These are phyloP conservation scores for Euzophera pinguis DNA, from an alignment of 2,888 invertebrate species.

Conservation along the genomic window DNA sequence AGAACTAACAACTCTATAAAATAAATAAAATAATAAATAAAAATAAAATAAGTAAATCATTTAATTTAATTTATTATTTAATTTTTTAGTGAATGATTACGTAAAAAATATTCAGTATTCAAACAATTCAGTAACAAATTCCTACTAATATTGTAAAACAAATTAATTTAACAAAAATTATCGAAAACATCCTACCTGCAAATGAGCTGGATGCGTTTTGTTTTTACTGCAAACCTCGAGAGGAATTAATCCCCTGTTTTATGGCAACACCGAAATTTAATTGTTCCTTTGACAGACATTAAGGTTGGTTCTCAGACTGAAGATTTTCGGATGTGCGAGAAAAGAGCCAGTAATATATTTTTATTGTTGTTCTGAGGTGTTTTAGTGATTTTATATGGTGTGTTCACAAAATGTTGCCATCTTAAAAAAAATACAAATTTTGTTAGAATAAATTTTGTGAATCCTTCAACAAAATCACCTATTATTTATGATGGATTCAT, in stretches of 20 bases:
- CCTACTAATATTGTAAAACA: background rate
- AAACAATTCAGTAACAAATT: background rate
- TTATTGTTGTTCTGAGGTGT: slow-evolving; percentile 12
- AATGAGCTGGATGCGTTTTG: slow-evolving; percentile 23
- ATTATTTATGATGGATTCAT: too few species aligned
- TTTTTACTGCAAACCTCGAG: slow-evolving; percentile 39
- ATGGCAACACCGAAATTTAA: slow-evolving; percentile 72
- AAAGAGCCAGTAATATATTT: slow-evolving; percentile 37
- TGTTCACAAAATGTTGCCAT: slow-evolving; percentile 27
- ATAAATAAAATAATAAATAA: too few species aligned
- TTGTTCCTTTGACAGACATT: slow-evolving; percentile 76
- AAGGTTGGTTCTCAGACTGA: slow-evolving; percentile 52
- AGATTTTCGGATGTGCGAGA: slow-evolving; percentile 63
- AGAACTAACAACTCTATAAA: too few species aligned
- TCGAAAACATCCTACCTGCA: background rate
- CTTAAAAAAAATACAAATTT: background rate
- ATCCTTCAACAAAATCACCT: too few species aligned
- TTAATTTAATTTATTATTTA: too few species aligned
- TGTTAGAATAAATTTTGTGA: too few species aligned
- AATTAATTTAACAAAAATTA: background rate
- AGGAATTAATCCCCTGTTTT: slow-evolving; percentile 61
- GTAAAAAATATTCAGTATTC: too few species aligned
- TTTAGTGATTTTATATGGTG: slow-evolving; percentile 40
- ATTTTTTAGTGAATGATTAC: too few species aligned
- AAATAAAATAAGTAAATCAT: too few species aligned